Evolutionary conservation across 2,797 vertebrate genomes (phyloP), one percentile per base, ranked within the genome.

Genomic region (Paratrypauchen microcephalus): DNA sequence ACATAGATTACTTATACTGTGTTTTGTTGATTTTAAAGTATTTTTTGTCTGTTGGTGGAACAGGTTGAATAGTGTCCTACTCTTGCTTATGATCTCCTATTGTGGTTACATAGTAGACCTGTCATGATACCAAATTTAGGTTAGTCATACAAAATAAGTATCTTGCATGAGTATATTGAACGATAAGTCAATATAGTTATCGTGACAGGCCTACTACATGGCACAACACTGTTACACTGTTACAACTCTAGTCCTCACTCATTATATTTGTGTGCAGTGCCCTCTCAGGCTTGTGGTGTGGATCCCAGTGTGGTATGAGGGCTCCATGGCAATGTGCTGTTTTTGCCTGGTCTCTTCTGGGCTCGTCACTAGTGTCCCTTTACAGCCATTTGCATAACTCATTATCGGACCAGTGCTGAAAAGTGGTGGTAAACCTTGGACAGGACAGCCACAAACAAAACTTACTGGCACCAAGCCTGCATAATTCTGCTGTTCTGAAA

Each of bases 311-410:
- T 77, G 75, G 77, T 21, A 69, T 77, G 75, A 68, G 50, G 76
- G 58, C 83, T 71, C 69, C 2, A 0, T 62, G 48, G 66, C 77
- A 90, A 86, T 83, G 83, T 80, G 67, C 61, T 75, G 72, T 85
- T 86, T 89, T 83, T 21, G 58, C 81, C 57, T 60, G 58, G 66
- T 73, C 66, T 72, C 77, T 59, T 72, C 57, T 23, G 71, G 71
- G 77, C 71, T 80, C 70, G 68, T 15, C 5, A 21, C 48, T 16
- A 82, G 87, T 88, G 83, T 92, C 86, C 65, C 67, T 72, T 90
- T 85, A 84, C 86, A 80, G 47, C 18, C 47, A 65, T 88, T 90
- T 87, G 77, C 86, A 85, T 88, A 87, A 85, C 83, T 87, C 82
- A 81, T 85, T 88, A 87, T 47, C 48, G 65, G 54, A 62, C 5